phyloP scores from a whole-genome alignment of 2,797 vertebrate species.

The Gadopsis bispinosus region DNA sequence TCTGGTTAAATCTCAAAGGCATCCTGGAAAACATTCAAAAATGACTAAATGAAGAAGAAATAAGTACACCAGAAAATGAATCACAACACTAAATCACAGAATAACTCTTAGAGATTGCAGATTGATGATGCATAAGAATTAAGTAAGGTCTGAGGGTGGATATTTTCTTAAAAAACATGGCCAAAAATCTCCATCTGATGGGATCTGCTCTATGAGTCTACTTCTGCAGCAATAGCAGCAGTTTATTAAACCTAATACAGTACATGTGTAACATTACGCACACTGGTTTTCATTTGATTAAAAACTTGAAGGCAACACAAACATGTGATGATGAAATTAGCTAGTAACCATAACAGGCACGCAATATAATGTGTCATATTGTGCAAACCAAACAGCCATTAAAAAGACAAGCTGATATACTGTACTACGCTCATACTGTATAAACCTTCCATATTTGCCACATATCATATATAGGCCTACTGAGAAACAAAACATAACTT shows the following conservation, averaged over 20 bases:
- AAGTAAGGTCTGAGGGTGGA: background rate
- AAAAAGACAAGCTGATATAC: background rate
- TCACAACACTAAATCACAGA: slow-evolving; percentile 6
- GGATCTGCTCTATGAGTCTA: background rate
- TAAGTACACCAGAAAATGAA: background rate
- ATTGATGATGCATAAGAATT: slow-evolving; percentile 6
- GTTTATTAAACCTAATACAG: slow-evolving; percentile 9
- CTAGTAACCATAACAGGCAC: background rate
- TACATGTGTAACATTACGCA: background rate
- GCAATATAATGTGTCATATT: slow-evolving; percentile 18
- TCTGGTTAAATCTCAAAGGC: background rate
- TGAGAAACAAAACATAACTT: background rate
- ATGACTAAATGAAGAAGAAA: slow-evolving; percentile 7
- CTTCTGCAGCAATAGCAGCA: background rate
- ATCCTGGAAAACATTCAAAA: background rate
- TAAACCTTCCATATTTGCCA: too few species aligned
- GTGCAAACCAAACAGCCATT: slow-evolving; percentile 17
- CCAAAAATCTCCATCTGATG: slow-evolving; percentile 6
- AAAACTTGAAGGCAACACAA: slow-evolving; percentile 9
- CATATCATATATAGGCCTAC: background rate
- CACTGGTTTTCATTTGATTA: slow-evolving; percentile 27
- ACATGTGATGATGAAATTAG: slow-evolving; percentile 20
- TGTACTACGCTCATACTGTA: background rate
- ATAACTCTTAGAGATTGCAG: slow-evolving; percentile 7
- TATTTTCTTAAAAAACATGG: slow-evolving; percentile 6